Evolutionary conservation across 2,113 vertebrate species (phyloP).

Genomic region (Zosterops pallidus): DNA sequence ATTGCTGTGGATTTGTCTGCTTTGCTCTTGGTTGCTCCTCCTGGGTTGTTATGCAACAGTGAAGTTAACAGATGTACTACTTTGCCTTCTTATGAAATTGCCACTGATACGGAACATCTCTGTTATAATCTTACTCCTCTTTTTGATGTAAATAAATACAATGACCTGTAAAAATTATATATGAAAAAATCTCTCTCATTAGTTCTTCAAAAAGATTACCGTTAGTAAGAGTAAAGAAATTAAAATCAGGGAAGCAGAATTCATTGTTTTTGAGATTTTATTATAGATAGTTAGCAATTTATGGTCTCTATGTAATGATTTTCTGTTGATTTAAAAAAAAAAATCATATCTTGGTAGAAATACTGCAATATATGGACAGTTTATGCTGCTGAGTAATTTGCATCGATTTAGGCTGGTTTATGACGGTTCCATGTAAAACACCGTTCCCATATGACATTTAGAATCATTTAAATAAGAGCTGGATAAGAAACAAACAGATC

Average conservation of each 20-base stretch:
- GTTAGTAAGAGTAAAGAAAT: neutral
- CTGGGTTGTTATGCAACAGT: neutral
- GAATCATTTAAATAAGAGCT: neutral
- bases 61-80: neutral
- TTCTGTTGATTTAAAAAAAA: neutral
- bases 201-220: neutral
- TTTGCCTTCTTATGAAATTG: neutral
- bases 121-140: neutral
- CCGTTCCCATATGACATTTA: neutral
- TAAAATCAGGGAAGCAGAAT: neutral
- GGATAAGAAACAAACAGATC: neutral
- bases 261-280: neutral
- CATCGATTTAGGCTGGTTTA: slow-evolving; percentile 10
- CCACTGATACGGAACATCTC: neutral
- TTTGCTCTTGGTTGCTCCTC: neutral
- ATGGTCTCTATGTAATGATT: neutral
- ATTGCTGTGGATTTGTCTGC: neutral
- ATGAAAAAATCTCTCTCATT: neutral
- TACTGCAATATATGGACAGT: neutral
- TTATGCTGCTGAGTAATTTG: neutral
- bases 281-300: neutral
- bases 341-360: neutral
- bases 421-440: neutral
- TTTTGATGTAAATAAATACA: neutral
- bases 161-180: neutral